Percentiles rank a stretch among this genome's conserved stretches.
These are phyloP conservation scores for Hypercompe scribonia DNA, from an alignment of 2,888 invertebrate genomes.

Conservation along the genomic window DNA sequence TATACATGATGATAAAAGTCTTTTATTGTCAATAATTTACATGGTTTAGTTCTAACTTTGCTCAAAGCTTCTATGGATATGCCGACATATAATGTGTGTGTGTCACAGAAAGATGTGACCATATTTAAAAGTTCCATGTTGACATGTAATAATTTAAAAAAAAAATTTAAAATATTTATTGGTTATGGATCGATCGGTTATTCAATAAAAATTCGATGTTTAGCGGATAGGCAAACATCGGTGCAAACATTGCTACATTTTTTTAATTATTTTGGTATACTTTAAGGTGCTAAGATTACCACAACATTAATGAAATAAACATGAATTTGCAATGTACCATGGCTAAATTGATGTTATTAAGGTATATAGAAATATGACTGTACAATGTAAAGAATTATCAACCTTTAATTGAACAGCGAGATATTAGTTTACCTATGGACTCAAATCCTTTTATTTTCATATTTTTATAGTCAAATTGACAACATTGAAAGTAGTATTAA, in stretches of 20 bases:
- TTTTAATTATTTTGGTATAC: too few species aligned
- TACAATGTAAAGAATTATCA: too few species aligned
- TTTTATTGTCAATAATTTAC: slow-evolving; percentile 52
- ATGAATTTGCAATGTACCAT: too few species aligned
- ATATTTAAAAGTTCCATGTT: slow-evolving; percentile 5
- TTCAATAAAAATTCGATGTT: neutral
- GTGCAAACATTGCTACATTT: too few species aligned
- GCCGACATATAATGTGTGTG: slow-evolving; percentile 30
- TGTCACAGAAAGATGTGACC: slow-evolving; percentile 12
- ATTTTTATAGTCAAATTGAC: neutral
- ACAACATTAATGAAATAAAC: too few species aligned
- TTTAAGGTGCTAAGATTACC: too few species aligned
- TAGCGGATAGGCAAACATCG: too few species aligned
- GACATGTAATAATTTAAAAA: neutral
- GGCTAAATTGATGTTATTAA: too few species aligned
- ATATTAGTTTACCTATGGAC: too few species aligned
- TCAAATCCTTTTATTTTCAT: too few species aligned
- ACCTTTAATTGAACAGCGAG: too few species aligned
- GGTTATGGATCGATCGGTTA: neutral
- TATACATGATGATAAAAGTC: slow-evolving; percentile 58
- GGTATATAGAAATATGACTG: too few species aligned
- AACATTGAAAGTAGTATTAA: neutral
- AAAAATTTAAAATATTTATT: neutral
- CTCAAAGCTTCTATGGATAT: slow-evolving; percentile 71
- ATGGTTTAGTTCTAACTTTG: slow-evolving; percentile 67